Percentiles rank a stretch among this genome's conserved stretches.
Evolutionary conservation across 1,140 invertebrate genomes (phyloP).

Genomic region (Halyomorpha halys): DNA sequence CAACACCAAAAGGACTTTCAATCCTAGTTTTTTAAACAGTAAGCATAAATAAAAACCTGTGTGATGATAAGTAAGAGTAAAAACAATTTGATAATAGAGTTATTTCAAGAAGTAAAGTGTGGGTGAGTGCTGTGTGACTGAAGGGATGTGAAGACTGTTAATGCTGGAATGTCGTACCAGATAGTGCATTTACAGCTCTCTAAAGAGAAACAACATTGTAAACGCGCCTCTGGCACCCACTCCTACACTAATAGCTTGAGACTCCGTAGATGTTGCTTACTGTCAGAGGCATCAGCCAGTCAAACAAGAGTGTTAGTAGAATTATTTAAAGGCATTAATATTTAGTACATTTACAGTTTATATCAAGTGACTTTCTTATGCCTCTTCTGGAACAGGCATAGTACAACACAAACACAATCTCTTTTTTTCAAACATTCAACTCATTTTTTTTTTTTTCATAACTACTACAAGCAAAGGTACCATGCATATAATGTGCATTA

Average conservation of each 20-base stretch:
- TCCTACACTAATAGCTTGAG: constrained; percentile 18
- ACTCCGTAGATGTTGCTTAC: constrained; percentile 12
- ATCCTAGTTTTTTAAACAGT: constrained; percentile 4
- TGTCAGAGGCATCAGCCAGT: constrained; percentile 19
- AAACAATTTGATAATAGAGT: constrained; percentile 2
- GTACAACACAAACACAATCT: constrained; percentile 8
- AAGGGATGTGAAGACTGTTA: constrained; percentile 23
- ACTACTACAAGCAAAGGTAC: too few species aligned
- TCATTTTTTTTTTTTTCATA: background rate
- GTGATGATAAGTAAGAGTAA: constrained; percentile 2
- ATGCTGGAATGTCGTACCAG: constrained; percentile 24
- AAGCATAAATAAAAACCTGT: constrained; percentile 6
- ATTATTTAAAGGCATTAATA: constrained; percentile 5
- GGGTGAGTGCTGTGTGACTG: constrained; percentile 15
- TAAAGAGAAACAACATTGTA: constrained; percentile 21
- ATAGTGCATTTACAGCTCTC: constrained; percentile 25
- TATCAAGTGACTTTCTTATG: background rate
- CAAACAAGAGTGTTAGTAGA: constrained; percentile 1
- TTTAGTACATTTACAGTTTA: constrained; percentile 1
- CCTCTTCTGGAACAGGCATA: constrained; percentile 1
- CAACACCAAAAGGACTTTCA: background rate
- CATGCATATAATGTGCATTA: too few species aligned
- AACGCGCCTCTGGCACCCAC: constrained; percentile 26
- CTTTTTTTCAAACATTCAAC: background rate
- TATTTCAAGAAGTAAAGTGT: constrained; percentile 17